These are phyloP conservation scores for Eilema caniola DNA, from an alignment of 2,888 invertebrate species.

Conservation along the genomic window DNA sequence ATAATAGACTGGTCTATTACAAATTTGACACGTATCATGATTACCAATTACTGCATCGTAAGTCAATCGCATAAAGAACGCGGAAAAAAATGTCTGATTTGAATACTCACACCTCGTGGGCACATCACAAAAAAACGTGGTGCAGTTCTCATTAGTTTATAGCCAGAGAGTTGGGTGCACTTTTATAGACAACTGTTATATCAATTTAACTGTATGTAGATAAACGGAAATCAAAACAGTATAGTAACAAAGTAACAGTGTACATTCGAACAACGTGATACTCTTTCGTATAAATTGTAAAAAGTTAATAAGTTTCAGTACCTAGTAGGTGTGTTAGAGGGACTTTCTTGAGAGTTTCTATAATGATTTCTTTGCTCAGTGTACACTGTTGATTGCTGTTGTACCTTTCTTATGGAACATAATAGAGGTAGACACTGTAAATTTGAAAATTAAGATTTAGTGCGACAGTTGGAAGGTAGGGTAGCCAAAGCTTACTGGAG, in stretches of 20 bases:
- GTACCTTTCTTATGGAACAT: too few relatives aligned
- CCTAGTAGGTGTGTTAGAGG: too few relatives aligned
- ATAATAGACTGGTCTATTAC: background rate
- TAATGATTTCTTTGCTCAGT: too few relatives aligned
- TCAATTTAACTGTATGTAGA: background rate
- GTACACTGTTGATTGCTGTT: too few relatives aligned
- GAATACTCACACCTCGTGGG: conserved; percentile 10
- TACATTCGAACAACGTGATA: too few relatives aligned
- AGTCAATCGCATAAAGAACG: conserved; percentile 6
- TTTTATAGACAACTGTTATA: background rate
- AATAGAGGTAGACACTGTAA: too few relatives aligned
- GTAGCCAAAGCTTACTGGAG: too few relatives aligned
- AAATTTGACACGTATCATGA: conserved; percentile 9
- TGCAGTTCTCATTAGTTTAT: conserved; percentile 4
- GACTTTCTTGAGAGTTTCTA: too few relatives aligned
- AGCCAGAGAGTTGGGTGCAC: background rate
- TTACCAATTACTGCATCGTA: conserved; percentile 16
- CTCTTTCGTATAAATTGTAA: too few relatives aligned
- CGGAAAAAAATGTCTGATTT: conserved; percentile 10
- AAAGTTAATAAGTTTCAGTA: too few relatives aligned
- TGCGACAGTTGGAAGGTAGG: too few relatives aligned
- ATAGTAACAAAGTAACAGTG: background rate
- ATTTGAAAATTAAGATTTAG: too few relatives aligned
- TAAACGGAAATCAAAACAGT: background rate
- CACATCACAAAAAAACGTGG: conserved; percentile 10